A percentile compares a stretch with the other conserved stretches of the same genome.
These are phyloP conservation scores for Dryoscopus gambensis DNA, from an alignment of 2,113 vertebrate species.

Conservation along the genomic window DNA sequence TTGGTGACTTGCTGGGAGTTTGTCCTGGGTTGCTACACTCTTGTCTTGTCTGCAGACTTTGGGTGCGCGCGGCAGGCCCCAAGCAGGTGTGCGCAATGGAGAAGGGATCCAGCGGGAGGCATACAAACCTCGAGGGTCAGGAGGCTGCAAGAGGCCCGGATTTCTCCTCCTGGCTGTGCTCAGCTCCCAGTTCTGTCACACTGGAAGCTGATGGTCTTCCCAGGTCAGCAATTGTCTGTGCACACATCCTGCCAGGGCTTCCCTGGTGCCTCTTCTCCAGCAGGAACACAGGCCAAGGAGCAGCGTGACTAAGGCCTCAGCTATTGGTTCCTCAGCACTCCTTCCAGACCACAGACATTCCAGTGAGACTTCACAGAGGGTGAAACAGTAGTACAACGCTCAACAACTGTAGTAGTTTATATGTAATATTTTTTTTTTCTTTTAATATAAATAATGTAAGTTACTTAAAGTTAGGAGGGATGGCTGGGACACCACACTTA, in stretches of 20 bases:
- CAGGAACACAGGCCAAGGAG: neutral
- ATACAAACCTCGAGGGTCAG: neutral
- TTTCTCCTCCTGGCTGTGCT: neutral
- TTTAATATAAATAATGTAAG: neutral
- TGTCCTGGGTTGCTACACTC: neutral
- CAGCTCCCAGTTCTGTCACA: neutral
- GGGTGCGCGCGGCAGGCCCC: neutral
- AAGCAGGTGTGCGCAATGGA: neutral
- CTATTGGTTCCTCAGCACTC: neutral
- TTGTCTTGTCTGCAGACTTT: neutral
- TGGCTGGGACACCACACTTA: neutral
- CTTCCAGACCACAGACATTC: neutral
- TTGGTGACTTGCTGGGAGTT: neutral
- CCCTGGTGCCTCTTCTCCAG: neutral
- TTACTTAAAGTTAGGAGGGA: neutral
- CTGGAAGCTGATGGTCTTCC: neutral
- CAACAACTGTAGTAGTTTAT: neutral
- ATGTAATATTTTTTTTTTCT: neutral
- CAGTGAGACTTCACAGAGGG: neutral
- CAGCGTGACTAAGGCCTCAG: neutral
- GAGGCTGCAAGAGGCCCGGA: neutral
- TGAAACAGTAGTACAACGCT: neutral
- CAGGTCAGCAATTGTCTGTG: neutral
- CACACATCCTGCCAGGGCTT: neutral
- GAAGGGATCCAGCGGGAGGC: neutral